These are phyloP conservation scores for Cynaeus angustus DNA, from an alignment of 2,888 invertebrate genomes.

Conservation along the genomic window DNA sequence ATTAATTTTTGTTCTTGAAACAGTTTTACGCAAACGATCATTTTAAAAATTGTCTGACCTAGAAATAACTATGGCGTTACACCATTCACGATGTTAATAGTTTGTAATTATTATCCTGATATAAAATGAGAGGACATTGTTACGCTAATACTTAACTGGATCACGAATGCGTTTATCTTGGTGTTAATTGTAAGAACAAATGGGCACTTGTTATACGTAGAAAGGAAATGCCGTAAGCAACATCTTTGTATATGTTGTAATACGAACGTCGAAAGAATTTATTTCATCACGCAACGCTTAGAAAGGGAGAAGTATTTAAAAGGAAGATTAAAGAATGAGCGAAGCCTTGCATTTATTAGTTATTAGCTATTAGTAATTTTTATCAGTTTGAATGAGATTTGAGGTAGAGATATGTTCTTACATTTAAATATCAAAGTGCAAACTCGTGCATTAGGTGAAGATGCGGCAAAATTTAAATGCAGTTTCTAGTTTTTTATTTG, in stretches of 20 bases:
- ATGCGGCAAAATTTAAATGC: too few relatives aligned
- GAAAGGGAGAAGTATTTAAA: slow-evolving; percentile 25
- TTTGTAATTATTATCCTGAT: slow-evolving; percentile 20
- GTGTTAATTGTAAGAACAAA: slow-evolving; percentile 18
- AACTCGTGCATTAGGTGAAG: too few relatives aligned
- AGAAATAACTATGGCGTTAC: slow-evolving; percentile 16
- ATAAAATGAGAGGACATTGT: slow-evolving; percentile 24
- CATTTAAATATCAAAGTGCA: too few relatives aligned
- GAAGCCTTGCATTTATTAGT: slow-evolving; percentile 20
- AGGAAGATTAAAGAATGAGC: slow-evolving; percentile 14
- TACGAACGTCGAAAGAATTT: slow-evolving; percentile 1
- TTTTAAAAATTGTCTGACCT: slow-evolving; percentile 22
- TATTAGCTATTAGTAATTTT: too few relatives aligned
- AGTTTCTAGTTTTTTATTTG: too few relatives aligned
- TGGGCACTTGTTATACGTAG: slow-evolving; percentile 39
- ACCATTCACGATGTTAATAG: slow-evolving; percentile 23
- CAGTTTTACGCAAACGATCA: slow-evolving; percentile 19
- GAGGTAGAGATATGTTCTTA: not conserved
- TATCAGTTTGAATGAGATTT: not conserved
- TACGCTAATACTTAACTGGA: slow-evolving; percentile 14
- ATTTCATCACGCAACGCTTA: slow-evolving; percentile 35
- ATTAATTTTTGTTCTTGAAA: slow-evolving; percentile 11
- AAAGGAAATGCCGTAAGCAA: slow-evolving; percentile 42
- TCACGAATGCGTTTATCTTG: slow-evolving; percentile 33
- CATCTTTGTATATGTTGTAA: slow-evolving; percentile 33